These are phyloP conservation scores for Aphelocoma californica DNA, from an alignment of 2,797 vertebrate genomes.

Conservation along the genomic window DNA sequence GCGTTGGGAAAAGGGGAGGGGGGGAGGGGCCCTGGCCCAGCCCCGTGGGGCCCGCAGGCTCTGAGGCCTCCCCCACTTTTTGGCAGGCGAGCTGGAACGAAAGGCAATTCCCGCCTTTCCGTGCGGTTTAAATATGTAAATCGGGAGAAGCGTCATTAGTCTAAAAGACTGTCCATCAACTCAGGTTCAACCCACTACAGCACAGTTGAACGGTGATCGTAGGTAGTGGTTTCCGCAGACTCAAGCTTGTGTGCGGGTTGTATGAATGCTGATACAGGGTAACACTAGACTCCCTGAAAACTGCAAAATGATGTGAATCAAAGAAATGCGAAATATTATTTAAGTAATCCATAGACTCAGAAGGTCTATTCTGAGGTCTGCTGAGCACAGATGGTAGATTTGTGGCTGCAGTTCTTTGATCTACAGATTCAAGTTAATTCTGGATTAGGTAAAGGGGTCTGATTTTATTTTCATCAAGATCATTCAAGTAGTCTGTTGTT, in stretches of 20 bases:
- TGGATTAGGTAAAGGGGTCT: background rate
- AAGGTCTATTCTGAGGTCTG: background rate
- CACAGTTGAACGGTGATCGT: background rate
- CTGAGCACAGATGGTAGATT: constrained; percentile 1
- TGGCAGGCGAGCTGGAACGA: too few species aligned
- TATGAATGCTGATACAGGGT: background rate
- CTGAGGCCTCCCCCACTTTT: too few species aligned
- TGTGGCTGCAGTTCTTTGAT: background rate
- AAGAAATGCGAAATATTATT: background rate
- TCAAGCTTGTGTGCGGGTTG: background rate
- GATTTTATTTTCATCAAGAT: background rate
- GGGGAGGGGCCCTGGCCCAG: too few species aligned
- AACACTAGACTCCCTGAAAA: background rate
- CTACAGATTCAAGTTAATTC: background rate
- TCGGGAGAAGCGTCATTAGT: too few species aligned
- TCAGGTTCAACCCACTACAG: too few species aligned
- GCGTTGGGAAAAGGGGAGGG: too few species aligned
- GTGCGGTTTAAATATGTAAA: too few species aligned
- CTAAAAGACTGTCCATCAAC: too few species aligned
- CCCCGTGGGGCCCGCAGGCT: too few species aligned
- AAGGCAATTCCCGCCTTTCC: too few species aligned
- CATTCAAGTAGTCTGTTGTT: background rate
- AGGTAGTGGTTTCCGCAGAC: background rate
- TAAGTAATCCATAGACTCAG: background rate
- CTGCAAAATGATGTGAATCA: background rate